A percentile compares a stretch with the other conserved stretches of the same genome.
These are phyloP conservation scores for Hormiphora californensis DNA, from an alignment of 37 sponge, comb jelly and placozoan genomes.

Conservation along the genomic window DNA sequence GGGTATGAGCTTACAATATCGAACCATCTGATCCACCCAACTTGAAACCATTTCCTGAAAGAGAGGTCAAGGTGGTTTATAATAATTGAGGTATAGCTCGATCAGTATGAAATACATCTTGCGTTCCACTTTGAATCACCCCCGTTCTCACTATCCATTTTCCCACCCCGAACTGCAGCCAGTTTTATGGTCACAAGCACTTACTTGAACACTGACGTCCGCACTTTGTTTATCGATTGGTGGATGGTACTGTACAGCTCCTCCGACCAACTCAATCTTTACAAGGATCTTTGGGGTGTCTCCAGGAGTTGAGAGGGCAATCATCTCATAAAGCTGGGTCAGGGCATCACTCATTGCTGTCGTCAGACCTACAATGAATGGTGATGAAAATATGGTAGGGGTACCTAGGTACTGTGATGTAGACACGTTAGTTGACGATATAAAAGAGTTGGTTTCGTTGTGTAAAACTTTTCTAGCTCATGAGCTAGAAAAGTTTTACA, in stretches of 20 bases:
- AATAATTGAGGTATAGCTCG: too few relatives aligned
- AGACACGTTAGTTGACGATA: too few relatives aligned
- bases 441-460: too few relatives aligned
- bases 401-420: too few relatives aligned
- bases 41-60: conserved; percentile 44
- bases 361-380: conserved; percentile 39
- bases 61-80: too few relatives aligned
- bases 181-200: too few relatives aligned
- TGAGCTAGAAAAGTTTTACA: neutral
- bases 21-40: conserved; percentile 48
- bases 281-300: conserved; percentile 42
- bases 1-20: conserved; percentile 40
- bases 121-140: too few relatives aligned
- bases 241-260: conserved; percentile 33
- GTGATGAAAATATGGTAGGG: too few relatives aligned
- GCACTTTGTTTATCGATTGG: conserved; percentile 37
- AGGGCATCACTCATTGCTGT: conserved; percentile 40
- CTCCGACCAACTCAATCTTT: conserved; percentile 26
- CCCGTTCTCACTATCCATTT: too few relatives aligned
- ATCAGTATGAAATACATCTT: too few relatives aligned
- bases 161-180: too few relatives aligned
- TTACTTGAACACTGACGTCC: conserved; percentile 28
- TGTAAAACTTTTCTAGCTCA: too few relatives aligned
- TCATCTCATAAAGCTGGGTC: conserved; percentile 46
- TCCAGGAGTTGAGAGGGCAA: neutral